A percentile compares a stretch with the other conserved stretches of the same genome.
Conservation (phyloP, 2,888 invertebrate genomes). For the Coecobrya sp. region DNA sequence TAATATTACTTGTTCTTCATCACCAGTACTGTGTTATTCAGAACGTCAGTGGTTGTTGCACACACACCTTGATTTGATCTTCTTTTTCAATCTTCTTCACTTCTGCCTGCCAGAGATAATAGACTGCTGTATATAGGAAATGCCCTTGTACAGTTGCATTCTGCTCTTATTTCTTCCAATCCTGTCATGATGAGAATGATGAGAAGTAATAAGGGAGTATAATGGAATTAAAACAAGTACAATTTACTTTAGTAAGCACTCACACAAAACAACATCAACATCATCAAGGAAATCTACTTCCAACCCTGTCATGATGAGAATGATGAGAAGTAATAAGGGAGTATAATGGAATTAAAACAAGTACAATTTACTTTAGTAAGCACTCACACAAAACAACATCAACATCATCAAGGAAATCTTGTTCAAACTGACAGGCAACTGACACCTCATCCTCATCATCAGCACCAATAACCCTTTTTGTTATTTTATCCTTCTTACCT, state of each 20-base stretch:
- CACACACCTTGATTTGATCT: slow-evolving; percentile 41
- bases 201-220: slow-evolving; percentile 56
- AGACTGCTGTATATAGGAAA: slow-evolving; percentile 18
- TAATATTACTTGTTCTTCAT: slow-evolving; percentile 56
- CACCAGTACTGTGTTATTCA: slow-evolving; percentile 19
- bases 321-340: slow-evolving; percentile 54
- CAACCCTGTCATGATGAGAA: slow-evolving; percentile 36
- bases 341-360: slow-evolving; percentile 64
- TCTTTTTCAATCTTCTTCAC: slow-evolving; percentile 28
- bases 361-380: slow-evolving; percentile 55
- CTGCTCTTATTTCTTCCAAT: neutral
- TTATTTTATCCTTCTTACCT: neutral
- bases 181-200: slow-evolving; percentile 39
- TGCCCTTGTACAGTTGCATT: slow-evolving; percentile 22
- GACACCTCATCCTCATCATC: slow-evolving; percentile 67
- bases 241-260: slow-evolving; percentile 55
- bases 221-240: slow-evolving; percentile 65
- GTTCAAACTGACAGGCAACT: slow-evolving; percentile 74
- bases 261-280: slow-evolving; percentile 60
- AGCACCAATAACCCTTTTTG: slow-evolving; percentile 19
- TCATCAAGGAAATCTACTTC: slow-evolving; percentile 69
- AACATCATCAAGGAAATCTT: slow-evolving; percentile 71
- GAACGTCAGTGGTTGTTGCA: slow-evolving; percentile 34
- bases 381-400: slow-evolving; percentile 60
- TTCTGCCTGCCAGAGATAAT: neutral